Evolutionary conservation across 2,113 vertebrate genomes (phyloP).

Genomic region (Cichladusa arquata): DNA sequence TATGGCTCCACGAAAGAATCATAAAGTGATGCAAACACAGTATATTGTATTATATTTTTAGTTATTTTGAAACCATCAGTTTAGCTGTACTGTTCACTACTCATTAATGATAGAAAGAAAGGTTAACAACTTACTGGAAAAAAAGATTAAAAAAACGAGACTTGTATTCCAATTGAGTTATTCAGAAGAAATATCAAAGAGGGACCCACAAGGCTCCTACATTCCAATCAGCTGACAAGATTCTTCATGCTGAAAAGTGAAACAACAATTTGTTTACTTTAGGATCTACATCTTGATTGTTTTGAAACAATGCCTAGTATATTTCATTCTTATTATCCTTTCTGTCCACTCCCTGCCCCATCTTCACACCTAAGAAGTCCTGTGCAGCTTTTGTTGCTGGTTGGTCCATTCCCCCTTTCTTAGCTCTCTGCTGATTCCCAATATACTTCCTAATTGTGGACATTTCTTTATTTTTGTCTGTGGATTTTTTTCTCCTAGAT

Average conservation of each 20-base stretch:
- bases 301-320: neutral
- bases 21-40: neutral
- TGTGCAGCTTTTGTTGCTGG: neutral
- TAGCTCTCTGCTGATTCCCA: neutral
- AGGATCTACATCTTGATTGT: neutral
- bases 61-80: neutral
- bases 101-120: neutral
- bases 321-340: neutral
- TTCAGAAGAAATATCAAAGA: neutral
- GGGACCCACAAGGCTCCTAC: neutral
- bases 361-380: neutral
- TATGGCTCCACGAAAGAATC: neutral
- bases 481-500: neutral
- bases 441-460: neutral
- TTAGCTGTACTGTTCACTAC: neutral
- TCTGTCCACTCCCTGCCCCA: rapidly evolving
- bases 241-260: neutral
- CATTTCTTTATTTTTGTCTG: neutral
- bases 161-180: neutral
- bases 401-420: neutral
- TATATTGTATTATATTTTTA: neutral
- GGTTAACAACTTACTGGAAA: neutral
- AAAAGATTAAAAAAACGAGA: neutral
- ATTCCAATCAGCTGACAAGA: neutral
- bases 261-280: neutral